These are phyloP conservation scores for Mimas tiliae DNA, from an alignment of 2,888 invertebrate species.

Conservation along the genomic window DNA sequence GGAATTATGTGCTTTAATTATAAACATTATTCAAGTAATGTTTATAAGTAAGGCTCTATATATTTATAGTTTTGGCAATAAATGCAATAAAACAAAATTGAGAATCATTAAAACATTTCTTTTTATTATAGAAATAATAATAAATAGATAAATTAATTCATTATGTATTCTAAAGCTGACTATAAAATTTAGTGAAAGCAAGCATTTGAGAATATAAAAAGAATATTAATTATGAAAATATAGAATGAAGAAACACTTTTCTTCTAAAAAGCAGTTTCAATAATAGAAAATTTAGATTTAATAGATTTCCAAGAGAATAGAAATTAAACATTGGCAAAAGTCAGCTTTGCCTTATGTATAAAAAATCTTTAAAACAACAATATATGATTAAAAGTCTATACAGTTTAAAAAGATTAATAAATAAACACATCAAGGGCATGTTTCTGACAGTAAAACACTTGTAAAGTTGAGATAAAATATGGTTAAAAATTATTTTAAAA, in stretches of 20 bases:
- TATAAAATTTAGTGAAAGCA: constrained; percentile 41
- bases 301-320: constrained; percentile 34
- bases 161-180: constrained; percentile 46
- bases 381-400: constrained; percentile 41
- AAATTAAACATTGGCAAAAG: constrained; percentile 41
- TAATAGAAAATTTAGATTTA: constrained; percentile 39
- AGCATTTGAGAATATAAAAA: constrained; percentile 40
- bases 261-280: constrained; percentile 64
- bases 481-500: constrained; percentile 23
- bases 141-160: constrained; percentile 38
- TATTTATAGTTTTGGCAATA: neutral
- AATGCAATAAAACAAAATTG: constrained; percentile 22
- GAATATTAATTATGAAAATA: constrained; percentile 43
- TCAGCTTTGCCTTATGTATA: constrained; percentile 46
- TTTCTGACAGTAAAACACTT: constrained; percentile 64
- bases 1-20: too few species aligned
- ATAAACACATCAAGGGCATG: constrained; percentile 52
- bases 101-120: constrained; percentile 30
- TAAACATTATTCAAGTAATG: too few species aligned
- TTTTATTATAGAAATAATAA: constrained; percentile 34
- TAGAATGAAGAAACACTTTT: constrained; percentile 65
- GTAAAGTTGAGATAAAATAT: constrained; percentile 48
- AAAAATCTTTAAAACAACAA: constrained; percentile 2
- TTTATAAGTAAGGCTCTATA: too few species aligned
- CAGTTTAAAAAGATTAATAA: constrained; percentile 47